Evolutionary conservation across 2,113 vertebrate species (phyloP).

Genomic region (Canis aureus): DNA sequence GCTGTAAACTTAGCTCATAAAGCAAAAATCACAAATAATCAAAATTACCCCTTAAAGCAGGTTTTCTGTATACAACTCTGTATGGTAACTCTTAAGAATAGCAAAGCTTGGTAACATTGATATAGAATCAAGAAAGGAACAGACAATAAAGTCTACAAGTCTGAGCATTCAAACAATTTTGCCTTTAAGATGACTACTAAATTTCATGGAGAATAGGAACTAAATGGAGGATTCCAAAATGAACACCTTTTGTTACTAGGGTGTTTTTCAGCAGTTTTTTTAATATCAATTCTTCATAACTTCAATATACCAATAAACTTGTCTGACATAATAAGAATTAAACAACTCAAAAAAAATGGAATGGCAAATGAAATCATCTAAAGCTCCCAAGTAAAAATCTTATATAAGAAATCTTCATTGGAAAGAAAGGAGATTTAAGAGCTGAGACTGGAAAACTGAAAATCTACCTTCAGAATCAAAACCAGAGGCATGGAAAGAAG

Average conservation of each 20-base stretch:
- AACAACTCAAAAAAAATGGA: neutral
- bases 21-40: neutral
- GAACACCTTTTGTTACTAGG: neutral
- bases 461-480: conserved; percentile 3
- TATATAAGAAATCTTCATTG: neutral
- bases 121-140: neutral
- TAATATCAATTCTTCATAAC: neutral
- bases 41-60: neutral
- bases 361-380: neutral
- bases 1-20: neutral
- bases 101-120: neutral
- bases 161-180: neutral
- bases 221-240: neutral
- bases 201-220: neutral
- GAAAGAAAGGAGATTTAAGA: neutral
- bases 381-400: neutral
- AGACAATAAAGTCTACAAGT: neutral
- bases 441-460: neutral
- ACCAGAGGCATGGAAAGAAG: neutral
- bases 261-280: neutral
- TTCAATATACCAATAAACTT: neutral
- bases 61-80: neutral
- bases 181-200: neutral
- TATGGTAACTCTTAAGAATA: neutral
- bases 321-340: neutral